Evolutionary conservation across 2,113 vertebrate genomes (phyloP).

Genomic region (Aldabrachelys gigantea): DNA sequence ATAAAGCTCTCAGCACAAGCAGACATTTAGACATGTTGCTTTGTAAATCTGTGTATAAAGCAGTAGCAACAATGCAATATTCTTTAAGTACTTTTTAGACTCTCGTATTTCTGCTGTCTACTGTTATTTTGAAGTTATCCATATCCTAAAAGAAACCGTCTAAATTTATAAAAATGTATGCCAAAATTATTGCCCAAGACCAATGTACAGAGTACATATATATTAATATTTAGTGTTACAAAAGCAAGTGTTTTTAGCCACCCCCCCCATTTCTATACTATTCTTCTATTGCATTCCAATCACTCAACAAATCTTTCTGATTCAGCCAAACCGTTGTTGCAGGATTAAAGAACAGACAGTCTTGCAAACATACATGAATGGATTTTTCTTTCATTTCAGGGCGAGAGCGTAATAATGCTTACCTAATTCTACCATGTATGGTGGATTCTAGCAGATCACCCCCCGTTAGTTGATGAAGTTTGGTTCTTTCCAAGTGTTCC

Average conservation of each 20-base stretch:
- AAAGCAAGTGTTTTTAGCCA: slow-evolving; percentile 17
- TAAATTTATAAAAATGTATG: background rate
- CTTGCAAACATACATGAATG: slow-evolving; percentile 58
- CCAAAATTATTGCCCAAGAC: background rate
- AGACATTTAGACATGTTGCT: slow-evolving; percentile 15
- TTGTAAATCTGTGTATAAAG: background rate
- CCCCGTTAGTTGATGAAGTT: slow-evolving; percentile 89
- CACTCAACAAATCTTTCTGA: slow-evolving; percentile 64
- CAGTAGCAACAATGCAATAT: fast-evolving
- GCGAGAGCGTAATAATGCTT: slow-evolving; percentile 76
- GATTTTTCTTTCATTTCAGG: slow-evolving; percentile 60
- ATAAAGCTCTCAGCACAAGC: background rate
- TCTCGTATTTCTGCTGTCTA: background rate
- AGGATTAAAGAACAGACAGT: slow-evolving; percentile 74
- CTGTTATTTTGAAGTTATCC: background rate
- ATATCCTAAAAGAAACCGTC: background rate
- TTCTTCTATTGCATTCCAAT: slow-evolving; percentile 67
- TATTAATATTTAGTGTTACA: background rate
- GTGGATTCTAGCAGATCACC: slow-evolving; percentile 85
- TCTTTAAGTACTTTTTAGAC: background rate
- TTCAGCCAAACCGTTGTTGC: slow-evolving; percentile 70
- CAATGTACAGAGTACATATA: background rate
- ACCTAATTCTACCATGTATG: slow-evolving; percentile 86
- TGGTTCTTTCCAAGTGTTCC: slow-evolving; percentile 97
- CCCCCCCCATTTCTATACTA: slow-evolving; percentile 50